Base-by-base conservation (phyloP, 2,113 vertebrate genomes). In the Copsychus sechellarum region DNA sequence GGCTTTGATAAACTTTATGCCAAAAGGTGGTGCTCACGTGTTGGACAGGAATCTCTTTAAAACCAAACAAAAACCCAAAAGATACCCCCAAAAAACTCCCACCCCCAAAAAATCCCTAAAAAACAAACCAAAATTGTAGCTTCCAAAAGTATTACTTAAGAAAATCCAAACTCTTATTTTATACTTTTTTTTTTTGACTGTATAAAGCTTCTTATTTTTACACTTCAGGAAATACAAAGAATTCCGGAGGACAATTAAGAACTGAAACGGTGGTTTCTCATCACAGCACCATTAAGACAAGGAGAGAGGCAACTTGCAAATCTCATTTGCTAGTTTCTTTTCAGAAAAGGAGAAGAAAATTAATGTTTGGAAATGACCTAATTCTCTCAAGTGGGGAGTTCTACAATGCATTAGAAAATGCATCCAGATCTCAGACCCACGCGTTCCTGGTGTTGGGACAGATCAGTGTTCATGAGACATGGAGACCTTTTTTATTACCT, bases 1-100 rank as follows among this genome's bases (percentile, higher is more conserved):
- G 96, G 96, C 97, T 96, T 95, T 95, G 94, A 96, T 96, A 96
- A 97, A 98, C 96, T 98, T 97, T 97, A 93, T 96, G 97, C 98
- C 98, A 98, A 98, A 98, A 98, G 98, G 97, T 97, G 97, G 98
- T 97, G 97, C 97, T 98, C 97, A 96, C 36, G 97, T 97, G 96
- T 97, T 95, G 79, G 92, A 97, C 88, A 93, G 95, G 79, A 97
- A 97, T 94, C 86, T 94, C 67, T 90, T 61, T 93, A 61, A 90
- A 93, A 80, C 62, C 81, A 71, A 95, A 96, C 69, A 97, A 86
- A 92, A 97, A 33, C 71, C 81, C 79, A 34, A 57, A 76, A 85
- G 51, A 14, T 28, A 11, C 5, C 5, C 26, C 6, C 1, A 2
- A 56, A 5, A 6, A 84, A 18, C 31, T 29, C 16, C 29, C 57